These are phyloP conservation scores for Gephyroberyx darwinii DNA, from an alignment of 2,797 vertebrate species.

Conservation along the genomic window DNA sequence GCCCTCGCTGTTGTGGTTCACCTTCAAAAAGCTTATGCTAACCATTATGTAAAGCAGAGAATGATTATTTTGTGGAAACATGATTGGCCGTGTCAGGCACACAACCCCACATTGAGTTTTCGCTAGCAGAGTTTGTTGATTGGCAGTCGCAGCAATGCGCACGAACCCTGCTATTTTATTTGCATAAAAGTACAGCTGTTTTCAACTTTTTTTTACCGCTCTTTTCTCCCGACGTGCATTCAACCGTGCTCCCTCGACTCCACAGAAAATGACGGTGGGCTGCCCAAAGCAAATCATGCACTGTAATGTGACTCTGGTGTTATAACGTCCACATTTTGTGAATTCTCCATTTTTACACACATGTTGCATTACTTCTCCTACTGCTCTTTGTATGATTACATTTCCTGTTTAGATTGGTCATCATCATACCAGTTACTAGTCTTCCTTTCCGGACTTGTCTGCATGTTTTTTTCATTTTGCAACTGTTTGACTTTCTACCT, in stretches of 20 bases:
- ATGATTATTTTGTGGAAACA: conserved; percentile 25
- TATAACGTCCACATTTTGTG: conserved; percentile 4
- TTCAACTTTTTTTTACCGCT: conserved; percentile 31
- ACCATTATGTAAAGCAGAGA: conserved; percentile 36
- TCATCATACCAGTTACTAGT: neutral
- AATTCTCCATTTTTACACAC: conserved; percentile 25
- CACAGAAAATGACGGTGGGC: conserved; percentile 22
- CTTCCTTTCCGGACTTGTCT: neutral
- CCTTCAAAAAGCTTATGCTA: neutral
- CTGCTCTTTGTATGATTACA: conserved; percentile 8
- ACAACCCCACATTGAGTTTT: conserved; percentile 21
- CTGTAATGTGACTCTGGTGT: neutral
- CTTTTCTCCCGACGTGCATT: conserved; percentile 20
- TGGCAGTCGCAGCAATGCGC: conserved; percentile 19
- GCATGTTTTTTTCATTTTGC: neutral
- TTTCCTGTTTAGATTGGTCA: neutral
- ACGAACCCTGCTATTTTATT: conserved; percentile 32
- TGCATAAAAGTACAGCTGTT: conserved; percentile 27
- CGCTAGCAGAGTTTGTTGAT: conserved; percentile 18
- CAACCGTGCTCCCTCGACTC: neutral
- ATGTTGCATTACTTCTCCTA: neutral
- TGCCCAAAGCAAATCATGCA: conserved; percentile 7
- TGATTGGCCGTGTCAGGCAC: conserved; percentile 40
- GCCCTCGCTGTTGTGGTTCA: neutral
- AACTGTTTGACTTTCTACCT: too few species aligned